Base-by-base conservation (phyloP, 2,888 invertebrate species). In the Argyresthia albistria region DNA sequence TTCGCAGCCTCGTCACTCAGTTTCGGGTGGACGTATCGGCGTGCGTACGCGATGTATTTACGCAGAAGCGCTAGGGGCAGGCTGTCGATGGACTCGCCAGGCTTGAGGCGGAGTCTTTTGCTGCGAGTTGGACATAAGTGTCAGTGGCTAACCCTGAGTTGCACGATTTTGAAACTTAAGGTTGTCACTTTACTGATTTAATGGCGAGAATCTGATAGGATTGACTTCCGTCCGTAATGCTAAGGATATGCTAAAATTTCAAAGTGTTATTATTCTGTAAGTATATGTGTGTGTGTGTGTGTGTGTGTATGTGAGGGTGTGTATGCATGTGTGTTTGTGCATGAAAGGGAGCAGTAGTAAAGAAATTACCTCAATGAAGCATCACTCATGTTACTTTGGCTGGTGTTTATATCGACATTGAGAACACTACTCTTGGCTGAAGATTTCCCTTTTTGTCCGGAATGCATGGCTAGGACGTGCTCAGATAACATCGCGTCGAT, bases 41-140 rank as follows among this genome's bases (percentile, higher is more conserved):
- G 91, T 0, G 97, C 95, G 76, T 97, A 98, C 0, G 94, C 95
- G 51, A 98, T 93, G 69, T 97, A 98, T 81, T 97, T 97, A 56
- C 96, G 91, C 4, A 98, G 88, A 48, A 96, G 76, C 51, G 90
- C 89, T 50, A 92, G 88, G 0, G 97, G 95, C 54, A 98, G 80
- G 4, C 91, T 82, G 69, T 96, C 93, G 37, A 93, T 73, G 0
- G 80, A 76, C 66, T 94, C 93, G 4, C 90, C 90, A 4, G 83
- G 76, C 52, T 83, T 79, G 37, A 91, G 62, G 58, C 89, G 90
- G 57, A 95, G 82, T 61, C 90, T 88, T 66, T 88, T 88, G 57
- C 90, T 93, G 76, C 60, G 84, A 80, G 58, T 35, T 12, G 4
- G 1, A 25, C 25, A 6, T 25, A 25, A 25, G 6, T 25, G 25